Percentiles rank a stretch among this genome's conserved stretches.
These are phyloP conservation scores for Koerneria pararmatus DNA, from an alignment of 2,888 invertebrate genomes.

Conservation along the genomic window DNA sequence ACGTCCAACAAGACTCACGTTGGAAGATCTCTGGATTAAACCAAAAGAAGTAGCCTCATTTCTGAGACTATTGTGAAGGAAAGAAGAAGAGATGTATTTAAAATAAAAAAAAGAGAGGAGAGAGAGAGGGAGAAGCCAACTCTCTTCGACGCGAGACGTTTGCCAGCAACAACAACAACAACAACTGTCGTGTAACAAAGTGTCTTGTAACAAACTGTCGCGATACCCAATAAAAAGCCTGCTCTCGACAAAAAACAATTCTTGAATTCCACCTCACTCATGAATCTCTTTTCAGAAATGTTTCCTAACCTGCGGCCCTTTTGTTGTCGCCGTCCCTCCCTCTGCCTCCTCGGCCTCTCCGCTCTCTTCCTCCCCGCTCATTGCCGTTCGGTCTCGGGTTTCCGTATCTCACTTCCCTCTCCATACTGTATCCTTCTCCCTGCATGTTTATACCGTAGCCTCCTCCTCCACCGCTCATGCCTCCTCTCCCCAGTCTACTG, in stretches of 20 bases:
- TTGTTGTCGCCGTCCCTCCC: neutral
- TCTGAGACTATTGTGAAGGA: no score
- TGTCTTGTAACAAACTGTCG: no score
- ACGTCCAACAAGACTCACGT: no score
- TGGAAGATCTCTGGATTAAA: no score
- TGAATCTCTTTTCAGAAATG: neutral
- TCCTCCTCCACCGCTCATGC: no score
- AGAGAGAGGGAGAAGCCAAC: neutral
- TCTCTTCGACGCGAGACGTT: neutral
- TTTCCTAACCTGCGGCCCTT: neutral
- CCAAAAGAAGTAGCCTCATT: no score
- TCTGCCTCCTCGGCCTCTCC: neutral
- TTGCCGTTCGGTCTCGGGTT: neutral
- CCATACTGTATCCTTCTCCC: no score
- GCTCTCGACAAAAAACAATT: neutral
- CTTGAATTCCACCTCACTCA: constrained; percentile 11
- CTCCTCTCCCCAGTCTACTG: neutral
- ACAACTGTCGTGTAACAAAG: no score
- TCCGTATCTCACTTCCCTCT: neutral
- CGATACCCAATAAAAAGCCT: no score
- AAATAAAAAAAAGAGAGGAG: no score
- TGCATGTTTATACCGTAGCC: no score
- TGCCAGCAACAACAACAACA: neutral
- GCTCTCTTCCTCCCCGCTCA: constrained; percentile 7
- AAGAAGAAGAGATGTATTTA: no score